Percentiles rank a stretch among this genome's conserved stretches.
These are phyloP conservation scores for Notarius quadriscutis DNA, from an alignment of 2,113 vertebrate genomes.

Conservation along the genomic window DNA sequence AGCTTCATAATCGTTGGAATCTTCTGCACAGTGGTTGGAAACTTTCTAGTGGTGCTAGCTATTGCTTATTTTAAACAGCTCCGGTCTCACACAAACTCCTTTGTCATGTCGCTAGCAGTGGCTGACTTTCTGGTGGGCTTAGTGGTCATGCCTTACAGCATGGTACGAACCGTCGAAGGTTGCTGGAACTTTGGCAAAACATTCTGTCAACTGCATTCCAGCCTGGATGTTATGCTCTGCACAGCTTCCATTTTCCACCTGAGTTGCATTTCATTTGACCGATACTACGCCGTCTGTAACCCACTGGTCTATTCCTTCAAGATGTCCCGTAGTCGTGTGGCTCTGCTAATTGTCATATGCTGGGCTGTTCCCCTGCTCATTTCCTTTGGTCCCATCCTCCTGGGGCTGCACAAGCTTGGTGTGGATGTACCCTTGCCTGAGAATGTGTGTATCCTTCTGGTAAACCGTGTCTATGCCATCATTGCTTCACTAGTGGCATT, in stretches of 20 bases:
- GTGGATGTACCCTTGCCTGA: slow-evolving; percentile 63
- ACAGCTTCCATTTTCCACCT: slow-evolving; percentile 80
- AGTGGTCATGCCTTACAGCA: slow-evolving; percentile 79
- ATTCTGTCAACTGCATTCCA: slow-evolving; percentile 76
- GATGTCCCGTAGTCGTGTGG: slow-evolving; percentile 69
- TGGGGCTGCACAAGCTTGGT: slow-evolving; percentile 68
- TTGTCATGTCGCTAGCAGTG: slow-evolving; percentile 76
- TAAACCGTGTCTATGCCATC: slow-evolving; percentile 73
- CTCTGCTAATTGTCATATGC: slow-evolving; percentile 69
- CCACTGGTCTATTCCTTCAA: slow-evolving; percentile 73
- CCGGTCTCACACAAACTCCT: slow-evolving; percentile 75
- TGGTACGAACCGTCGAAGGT: slow-evolving; percentile 76
- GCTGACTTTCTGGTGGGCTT: slow-evolving; percentile 79
- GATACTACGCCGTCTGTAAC: slow-evolving; percentile 79
- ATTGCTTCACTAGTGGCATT: slow-evolving; percentile 77
- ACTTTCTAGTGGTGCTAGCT: slow-evolving; percentile 75
- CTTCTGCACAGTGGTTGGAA: slow-evolving; percentile 74
- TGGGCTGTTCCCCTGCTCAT: slow-evolving; percentile 75
- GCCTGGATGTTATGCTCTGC: slow-evolving; percentile 80
- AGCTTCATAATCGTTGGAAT: slow-evolving; percentile 66
- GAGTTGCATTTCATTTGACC: slow-evolving; percentile 79
- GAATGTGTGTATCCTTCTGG: slow-evolving; percentile 70
- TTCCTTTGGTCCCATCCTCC: slow-evolving; percentile 76
- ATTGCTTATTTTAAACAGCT: slow-evolving; percentile 77
- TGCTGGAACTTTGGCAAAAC: slow-evolving; percentile 75